Evolutionary conservation across 1,140 invertebrate species (phyloP).

Genomic region (Mizuhopecten yessoensis): DNA sequence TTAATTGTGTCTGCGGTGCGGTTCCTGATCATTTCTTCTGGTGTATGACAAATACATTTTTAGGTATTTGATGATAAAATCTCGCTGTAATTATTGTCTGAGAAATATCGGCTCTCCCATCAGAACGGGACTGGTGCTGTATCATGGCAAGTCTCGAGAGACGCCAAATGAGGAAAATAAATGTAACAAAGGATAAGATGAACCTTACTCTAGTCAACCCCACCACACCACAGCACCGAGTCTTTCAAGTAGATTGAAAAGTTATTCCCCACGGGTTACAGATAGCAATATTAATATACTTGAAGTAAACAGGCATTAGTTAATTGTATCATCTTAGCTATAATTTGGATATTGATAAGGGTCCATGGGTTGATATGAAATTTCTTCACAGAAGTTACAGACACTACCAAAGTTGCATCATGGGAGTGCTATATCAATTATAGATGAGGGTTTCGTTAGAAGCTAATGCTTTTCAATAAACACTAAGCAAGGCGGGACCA

Average conservation of each 20-base stretch:
- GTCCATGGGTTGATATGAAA: constrained; percentile 63
- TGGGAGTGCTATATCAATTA: constrained; percentile 38
- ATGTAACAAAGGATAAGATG: constrained; percentile 63
- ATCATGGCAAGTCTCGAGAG: constrained; percentile 57
- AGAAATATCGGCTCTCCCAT: constrained; percentile 68
- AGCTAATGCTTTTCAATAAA: constrained; percentile 39
- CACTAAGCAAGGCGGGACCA: constrained; percentile 29
- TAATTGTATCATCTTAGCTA: constrained; percentile 74
- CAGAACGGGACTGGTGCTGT: constrained; percentile 56
- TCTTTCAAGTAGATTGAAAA: constrained; percentile 73
- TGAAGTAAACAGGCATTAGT: constrained; percentile 76
- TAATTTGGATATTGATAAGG: constrained; percentile 66
- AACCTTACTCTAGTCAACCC: constrained; percentile 55
- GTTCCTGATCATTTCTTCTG: constrained; percentile 45
- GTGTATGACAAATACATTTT: constrained; percentile 53
- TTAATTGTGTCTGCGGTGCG: constrained; percentile 55
- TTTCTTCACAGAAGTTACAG: constrained; percentile 61
- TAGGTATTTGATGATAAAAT: constrained; percentile 53
- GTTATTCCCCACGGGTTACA: constrained; percentile 64
- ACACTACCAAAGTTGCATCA: constrained; percentile 32
- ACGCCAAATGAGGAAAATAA: constrained; percentile 62
- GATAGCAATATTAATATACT: constrained; percentile 76
- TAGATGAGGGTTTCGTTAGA: constrained; percentile 32
- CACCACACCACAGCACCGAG: constrained; percentile 47
- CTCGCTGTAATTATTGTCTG: constrained; percentile 68